Evolutionary conservation across 2,113 vertebrate genomes (phyloP).

Genomic region (Forbesichthys papilliferus): DNA sequence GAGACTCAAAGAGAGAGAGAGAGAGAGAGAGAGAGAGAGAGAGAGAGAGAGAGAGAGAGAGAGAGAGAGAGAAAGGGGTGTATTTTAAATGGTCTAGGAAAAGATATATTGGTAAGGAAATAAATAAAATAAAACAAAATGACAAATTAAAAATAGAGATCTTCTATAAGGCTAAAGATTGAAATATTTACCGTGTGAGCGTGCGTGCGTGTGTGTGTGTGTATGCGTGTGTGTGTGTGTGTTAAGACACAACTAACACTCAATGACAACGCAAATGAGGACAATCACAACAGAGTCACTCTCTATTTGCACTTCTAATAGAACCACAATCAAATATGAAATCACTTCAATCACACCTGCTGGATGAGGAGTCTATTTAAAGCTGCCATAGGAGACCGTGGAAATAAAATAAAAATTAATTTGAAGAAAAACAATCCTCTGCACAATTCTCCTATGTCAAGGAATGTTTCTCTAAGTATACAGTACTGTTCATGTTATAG

Average conservation of each 20-base stretch:
- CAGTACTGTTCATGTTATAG: neutral
- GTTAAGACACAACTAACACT: slow-evolving; percentile 4
- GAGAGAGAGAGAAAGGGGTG: too few species aligned
- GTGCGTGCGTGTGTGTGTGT: neutral
- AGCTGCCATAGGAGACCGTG: neutral
- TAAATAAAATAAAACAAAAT: neutral
- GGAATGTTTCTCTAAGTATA: neutral
- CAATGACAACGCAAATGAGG: slow-evolving; percentile 14
- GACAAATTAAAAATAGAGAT: neutral
- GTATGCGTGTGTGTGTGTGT: neutral
- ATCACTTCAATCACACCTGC: slow-evolving; percentile 8
- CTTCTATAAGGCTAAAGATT: neutral
- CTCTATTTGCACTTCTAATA: neutral
- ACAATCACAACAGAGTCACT: slow-evolving; percentile 23
- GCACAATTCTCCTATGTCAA: neutral
- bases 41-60: neutral
- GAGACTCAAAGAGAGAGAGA: too few species aligned
- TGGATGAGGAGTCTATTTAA: slow-evolving; percentile 6
- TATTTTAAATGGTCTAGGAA: neutral
- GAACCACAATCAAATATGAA: slow-evolving; percentile 8
- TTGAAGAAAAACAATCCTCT: too few species aligned
- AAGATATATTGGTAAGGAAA: neutral
- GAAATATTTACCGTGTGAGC: neutral
- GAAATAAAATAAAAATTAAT: neutral
- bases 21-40: too few species aligned